Evolutionary conservation across 1,140 invertebrate species (phyloP).

Genomic region (Nixonia krombeini): DNA sequence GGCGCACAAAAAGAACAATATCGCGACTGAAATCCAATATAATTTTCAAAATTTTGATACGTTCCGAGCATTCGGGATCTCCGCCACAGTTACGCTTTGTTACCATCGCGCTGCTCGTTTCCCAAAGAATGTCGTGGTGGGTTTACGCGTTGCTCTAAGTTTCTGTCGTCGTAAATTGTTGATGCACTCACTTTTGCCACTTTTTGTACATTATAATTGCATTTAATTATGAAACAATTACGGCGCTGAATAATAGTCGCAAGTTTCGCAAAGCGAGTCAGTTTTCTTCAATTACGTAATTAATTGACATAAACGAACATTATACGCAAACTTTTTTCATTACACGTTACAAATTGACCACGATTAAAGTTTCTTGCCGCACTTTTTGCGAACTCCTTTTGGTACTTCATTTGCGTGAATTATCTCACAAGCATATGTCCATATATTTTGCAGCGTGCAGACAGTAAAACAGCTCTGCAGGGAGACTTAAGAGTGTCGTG

Average conservation of each 20-base stretch:
- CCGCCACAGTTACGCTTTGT: neutral
- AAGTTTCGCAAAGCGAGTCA: no score
- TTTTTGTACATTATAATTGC: neutral
- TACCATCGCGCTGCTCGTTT: neutral
- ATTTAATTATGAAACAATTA: no score
- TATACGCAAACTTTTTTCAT: slow-evolving; percentile 15
- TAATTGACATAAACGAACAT: no score
- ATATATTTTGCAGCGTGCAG: slow-evolving; percentile 39
- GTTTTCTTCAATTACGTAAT: no score
- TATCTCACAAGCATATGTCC: slow-evolving; percentile 31
- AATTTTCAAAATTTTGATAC: slow-evolving; percentile 44
- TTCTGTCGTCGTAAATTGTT: neutral
- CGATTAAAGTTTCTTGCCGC: slow-evolving; percentile 27
- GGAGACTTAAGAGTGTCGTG: slow-evolving; percentile 39
- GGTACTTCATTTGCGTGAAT: slow-evolving; percentile 38
- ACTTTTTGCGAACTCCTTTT: slow-evolving; percentile 29
- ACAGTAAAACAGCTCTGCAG: slow-evolving; percentile 39
- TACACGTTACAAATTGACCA: slow-evolving; percentile 24
- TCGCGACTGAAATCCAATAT: slow-evolving; percentile 46
- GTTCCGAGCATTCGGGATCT: slow-evolving; percentile 12
- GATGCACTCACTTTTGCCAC: neutral
- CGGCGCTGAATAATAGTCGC: no score
- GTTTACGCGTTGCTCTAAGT: neutral
- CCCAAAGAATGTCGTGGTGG: no score
- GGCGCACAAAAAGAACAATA: slow-evolving; percentile 45